Percentiles rank a stretch among this genome's conserved stretches.
Conservation (phyloP, 2,797 vertebrate species). For the Taenioides sp. region DNA sequence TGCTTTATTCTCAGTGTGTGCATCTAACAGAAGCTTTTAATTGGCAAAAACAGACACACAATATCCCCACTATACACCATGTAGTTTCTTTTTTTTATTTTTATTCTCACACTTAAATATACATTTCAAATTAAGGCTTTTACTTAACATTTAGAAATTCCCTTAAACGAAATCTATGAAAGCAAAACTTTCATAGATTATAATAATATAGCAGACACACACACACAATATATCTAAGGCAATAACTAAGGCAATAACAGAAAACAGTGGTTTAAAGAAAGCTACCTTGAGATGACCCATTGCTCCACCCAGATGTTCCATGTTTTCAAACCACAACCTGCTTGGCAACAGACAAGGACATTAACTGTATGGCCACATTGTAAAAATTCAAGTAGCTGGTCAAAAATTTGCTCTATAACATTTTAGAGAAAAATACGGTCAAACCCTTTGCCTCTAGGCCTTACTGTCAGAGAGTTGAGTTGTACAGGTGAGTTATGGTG, state of each 20-base stretch:
- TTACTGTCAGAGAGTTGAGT: background rate
- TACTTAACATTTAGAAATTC: too few relatives aligned
- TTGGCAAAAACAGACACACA: background rate
- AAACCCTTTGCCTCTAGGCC: background rate
- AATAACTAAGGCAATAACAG: too few relatives aligned
- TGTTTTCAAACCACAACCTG: background rate
- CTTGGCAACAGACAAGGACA: background rate
- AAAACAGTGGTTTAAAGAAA: background rate
- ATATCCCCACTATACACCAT: too few relatives aligned
- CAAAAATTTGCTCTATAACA: background rate
- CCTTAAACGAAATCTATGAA: too few relatives aligned
- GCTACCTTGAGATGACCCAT: background rate
- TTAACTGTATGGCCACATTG: background rate
- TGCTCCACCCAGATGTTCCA: too few relatives aligned
- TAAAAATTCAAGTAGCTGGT: background rate
- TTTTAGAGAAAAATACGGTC: background rate
- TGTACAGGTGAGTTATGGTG: background rate
- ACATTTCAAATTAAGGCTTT: too few relatives aligned
- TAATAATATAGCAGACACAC: too few relatives aligned
- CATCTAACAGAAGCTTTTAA: background rate
- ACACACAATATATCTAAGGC: background rate
- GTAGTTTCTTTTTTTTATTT: too few relatives aligned
- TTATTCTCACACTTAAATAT: too few relatives aligned
- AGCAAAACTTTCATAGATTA: too few relatives aligned
- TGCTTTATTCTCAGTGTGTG: background rate